phyloP scores from a whole-genome alignment of 1,140 invertebrate genomes.

The Tetragonula clypearis region DNA sequence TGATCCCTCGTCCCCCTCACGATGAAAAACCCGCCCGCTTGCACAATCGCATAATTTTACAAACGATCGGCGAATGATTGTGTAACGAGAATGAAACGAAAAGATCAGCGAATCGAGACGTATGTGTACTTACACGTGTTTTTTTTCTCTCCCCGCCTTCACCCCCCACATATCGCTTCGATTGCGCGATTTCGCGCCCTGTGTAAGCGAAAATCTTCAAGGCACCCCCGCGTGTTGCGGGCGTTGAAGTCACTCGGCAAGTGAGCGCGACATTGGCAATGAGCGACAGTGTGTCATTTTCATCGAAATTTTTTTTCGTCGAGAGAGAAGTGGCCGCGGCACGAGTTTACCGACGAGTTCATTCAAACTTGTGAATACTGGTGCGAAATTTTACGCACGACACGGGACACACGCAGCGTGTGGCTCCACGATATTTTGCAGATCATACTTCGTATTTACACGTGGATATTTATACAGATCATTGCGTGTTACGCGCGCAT shows the following conservation, averaged over 20 bases:
- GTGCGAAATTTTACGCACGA: too few relatives aligned
- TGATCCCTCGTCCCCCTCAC: neutral
- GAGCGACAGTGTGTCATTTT: neutral
- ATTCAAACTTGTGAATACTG: neutral
- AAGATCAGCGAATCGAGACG: constrained; percentile 35
- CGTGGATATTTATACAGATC: too few relatives aligned
- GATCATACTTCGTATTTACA: too few relatives aligned
- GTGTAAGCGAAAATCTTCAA: too few relatives aligned
- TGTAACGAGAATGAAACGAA: constrained; percentile 9
- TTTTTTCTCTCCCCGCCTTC: neutral
- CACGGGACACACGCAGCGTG: too few relatives aligned
- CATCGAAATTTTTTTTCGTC: too few relatives aligned
- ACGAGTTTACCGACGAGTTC: neutral
- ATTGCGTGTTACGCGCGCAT: too few relatives aligned
- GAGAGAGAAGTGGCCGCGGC: neutral
- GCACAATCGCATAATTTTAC: constrained; percentile 22
- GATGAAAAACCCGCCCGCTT: neutral
- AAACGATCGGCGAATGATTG: constrained; percentile 17
- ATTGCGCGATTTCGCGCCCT: neutral
- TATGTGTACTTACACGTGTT: neutral
- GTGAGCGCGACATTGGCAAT: neutral
- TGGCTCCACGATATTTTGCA: too few relatives aligned
- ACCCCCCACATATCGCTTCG: too few relatives aligned
- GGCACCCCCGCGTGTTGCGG: neutral
- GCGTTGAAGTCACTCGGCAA: neutral